A percentile compares a stretch with the other conserved stretches of the same genome.
Conservation (phyloP, 1,140 invertebrate species). For the Drosophila pandora region DNA sequence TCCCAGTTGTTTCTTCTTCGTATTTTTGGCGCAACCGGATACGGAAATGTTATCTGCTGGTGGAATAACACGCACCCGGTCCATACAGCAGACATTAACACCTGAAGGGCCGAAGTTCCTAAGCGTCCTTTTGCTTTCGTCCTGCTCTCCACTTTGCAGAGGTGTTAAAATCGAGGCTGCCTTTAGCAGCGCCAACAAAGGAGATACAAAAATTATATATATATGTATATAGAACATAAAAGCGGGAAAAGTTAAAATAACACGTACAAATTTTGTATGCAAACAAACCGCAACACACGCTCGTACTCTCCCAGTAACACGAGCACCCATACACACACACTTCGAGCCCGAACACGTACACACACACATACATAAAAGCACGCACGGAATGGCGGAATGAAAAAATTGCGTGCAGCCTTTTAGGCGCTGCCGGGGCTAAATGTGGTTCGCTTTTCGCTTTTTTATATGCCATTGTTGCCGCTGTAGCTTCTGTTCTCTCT, state of each 20-base stretch:
- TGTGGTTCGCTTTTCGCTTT: slow-evolving; percentile 17
- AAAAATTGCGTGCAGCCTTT: slow-evolving; percentile 78
- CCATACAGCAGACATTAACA: slow-evolving; percentile 68
- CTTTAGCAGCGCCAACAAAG: slow-evolving; percentile 38
- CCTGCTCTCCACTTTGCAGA: slow-evolving; percentile 19
- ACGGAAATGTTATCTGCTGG: slow-evolving; percentile 58
- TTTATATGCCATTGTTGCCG: slow-evolving; percentile 46
- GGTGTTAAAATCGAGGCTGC: slow-evolving; percentile 57
- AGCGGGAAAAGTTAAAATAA: slow-evolving; percentile 62
- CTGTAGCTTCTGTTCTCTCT: slow-evolving; percentile 19
- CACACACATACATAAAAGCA: slow-evolving; percentile 13
- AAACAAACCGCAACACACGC: slow-evolving; percentile 63
- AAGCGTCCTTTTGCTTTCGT: neutral
- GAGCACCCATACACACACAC: neutral
- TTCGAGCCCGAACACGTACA: slow-evolving; percentile 1
- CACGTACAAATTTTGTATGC: slow-evolving; percentile 73
- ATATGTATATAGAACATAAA: slow-evolving; percentile 52
- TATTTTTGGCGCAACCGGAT: slow-evolving; percentile 27
- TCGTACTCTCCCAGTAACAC: slow-evolving; percentile 6
- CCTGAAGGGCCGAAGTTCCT: slow-evolving; percentile 64
- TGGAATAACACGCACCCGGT: slow-evolving; percentile 52
- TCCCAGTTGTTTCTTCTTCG: slow-evolving; percentile 35
- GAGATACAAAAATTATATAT: slow-evolving; percentile 55
- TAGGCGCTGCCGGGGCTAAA: slow-evolving; percentile 55
- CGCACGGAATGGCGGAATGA: slow-evolving; percentile 58